phyloP scores from a whole-genome alignment of 2,888 invertebrate species.

The Drosophila yooni region DNA sequence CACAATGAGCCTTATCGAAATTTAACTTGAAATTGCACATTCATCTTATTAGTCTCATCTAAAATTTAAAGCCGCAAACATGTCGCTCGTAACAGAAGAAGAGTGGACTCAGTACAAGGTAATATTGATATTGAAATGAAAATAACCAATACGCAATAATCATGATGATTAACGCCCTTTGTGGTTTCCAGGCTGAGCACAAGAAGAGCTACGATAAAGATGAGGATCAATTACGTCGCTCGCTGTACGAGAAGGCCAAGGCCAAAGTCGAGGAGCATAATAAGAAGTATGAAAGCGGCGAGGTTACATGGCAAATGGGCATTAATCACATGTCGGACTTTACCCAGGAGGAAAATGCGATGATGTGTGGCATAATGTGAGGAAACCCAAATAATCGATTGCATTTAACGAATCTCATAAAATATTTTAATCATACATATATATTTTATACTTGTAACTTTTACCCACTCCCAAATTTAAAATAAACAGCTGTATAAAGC shows the following conservation, averaged over 20 bases:
- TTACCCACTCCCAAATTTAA: conserved; percentile 22
- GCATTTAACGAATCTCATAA: conserved; percentile 33
- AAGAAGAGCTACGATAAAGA: conserved; percentile 76
- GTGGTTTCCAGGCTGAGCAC: conserved; percentile 63
- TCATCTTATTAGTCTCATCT: conserved; percentile 18
- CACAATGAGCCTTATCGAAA: not conserved
- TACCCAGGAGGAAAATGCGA: conserved; percentile 70
- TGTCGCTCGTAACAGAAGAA: conserved; percentile 75
- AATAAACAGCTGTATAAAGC: conserved; percentile 31
- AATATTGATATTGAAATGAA: not conserved
- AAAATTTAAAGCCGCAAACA: conserved; percentile 35
- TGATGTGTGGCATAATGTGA: conserved; percentile 55
- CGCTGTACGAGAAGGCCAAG: conserved; percentile 73
- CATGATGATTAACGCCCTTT: not conserved
- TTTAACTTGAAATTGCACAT: not conserved
- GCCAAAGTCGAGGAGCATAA: conserved; percentile 81
- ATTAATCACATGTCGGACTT: conserved; percentile 82
- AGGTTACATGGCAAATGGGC: conserved; percentile 80
- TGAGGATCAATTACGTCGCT: conserved; percentile 67
- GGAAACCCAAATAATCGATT: conserved; percentile 23
- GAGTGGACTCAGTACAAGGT: conserved; percentile 83
- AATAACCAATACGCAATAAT: conserved; percentile 11
- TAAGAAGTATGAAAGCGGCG: conserved; percentile 76
- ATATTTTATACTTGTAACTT: conserved; percentile 6
- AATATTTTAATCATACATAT: conserved; percentile 7